Conservation (phyloP, 2,113 vertebrate species). For the Gallinago media region DNA sequence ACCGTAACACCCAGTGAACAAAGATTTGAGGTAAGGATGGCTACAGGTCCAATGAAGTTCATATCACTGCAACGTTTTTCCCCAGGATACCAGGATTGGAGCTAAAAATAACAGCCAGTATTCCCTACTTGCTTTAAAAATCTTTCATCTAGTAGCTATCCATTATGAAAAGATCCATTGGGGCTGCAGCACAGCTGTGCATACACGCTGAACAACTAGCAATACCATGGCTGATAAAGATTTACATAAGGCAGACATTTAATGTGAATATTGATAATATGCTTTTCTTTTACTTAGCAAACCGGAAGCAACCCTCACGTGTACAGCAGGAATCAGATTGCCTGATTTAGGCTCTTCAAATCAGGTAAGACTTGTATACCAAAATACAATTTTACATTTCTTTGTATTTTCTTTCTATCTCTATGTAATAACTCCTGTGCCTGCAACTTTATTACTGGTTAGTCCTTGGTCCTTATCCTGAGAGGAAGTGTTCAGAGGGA, state of each 20-base stretch:
- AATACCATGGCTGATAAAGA: not conserved
- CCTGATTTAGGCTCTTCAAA: not conserved
- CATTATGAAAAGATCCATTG: not conserved
- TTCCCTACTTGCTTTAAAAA: not conserved
- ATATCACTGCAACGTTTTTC: not conserved
- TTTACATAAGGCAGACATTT: not conserved
- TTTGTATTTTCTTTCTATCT: not conserved
- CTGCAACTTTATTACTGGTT: not conserved
- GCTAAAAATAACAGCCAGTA: not conserved
- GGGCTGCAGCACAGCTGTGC: not conserved
- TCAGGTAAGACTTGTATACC: not conserved
- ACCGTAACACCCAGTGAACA: not conserved
- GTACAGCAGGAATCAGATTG: not conserved
- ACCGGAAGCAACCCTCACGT: not conserved
- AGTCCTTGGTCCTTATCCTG: not conserved
- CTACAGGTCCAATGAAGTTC: not conserved
- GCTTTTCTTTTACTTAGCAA: not conserved
- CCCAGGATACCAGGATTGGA: not conserved
- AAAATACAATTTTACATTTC: not conserved
- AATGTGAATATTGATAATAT: not conserved
- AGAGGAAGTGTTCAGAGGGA: not conserved
- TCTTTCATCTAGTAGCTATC: not conserved
- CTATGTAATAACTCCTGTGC: not conserved
- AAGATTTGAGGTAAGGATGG: not conserved
- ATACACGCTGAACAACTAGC: not conserved